Conservation (phyloP, 2,888 invertebrate species). For the Andricus curvator region DNA sequence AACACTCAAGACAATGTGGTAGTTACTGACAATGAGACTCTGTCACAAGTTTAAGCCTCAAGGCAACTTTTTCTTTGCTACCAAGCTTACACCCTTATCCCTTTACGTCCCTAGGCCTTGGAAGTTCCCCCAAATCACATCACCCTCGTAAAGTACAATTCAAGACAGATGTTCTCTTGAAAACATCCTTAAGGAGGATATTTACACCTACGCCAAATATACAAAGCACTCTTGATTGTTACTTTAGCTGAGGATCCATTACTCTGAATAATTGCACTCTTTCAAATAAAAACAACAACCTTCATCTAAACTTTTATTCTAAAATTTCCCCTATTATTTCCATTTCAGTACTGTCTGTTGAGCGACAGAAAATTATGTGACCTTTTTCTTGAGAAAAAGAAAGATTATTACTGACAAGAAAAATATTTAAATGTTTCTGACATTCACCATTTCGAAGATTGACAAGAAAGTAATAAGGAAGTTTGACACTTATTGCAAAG, state of each 20-base stretch:
- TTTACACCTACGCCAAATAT: not conserved
- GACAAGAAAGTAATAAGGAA: not conserved
- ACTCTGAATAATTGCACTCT: not conserved
- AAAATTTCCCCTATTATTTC: too few species aligned
- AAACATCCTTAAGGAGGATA: not conserved
- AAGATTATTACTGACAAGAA: not conserved
- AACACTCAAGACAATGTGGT: conserved; percentile 16
- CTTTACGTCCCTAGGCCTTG: not conserved
- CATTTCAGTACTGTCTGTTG: too few species aligned
- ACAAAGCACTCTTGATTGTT: conserved; percentile 8
- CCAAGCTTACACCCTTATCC: not conserved
- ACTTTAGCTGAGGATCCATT: not conserved
- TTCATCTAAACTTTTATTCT: not conserved
- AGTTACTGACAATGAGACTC: conserved; percentile 1
- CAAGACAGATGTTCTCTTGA: not conserved
- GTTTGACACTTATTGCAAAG: too few species aligned
- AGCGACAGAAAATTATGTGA: not conserved
- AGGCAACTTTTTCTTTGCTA: conserved; percentile 17
- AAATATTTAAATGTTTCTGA: not conserved
- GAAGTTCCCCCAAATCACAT: conserved; percentile 3
- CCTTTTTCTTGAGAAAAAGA: not conserved
- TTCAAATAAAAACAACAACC: not conserved
- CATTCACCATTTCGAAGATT: not conserved
- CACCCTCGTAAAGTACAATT: not conserved
- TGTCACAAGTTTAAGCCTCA: conserved; percentile 16